phyloP scores from a whole-genome alignment of 2,797 vertebrate genomes.

The Threskiornis aethiopicus region DNA sequence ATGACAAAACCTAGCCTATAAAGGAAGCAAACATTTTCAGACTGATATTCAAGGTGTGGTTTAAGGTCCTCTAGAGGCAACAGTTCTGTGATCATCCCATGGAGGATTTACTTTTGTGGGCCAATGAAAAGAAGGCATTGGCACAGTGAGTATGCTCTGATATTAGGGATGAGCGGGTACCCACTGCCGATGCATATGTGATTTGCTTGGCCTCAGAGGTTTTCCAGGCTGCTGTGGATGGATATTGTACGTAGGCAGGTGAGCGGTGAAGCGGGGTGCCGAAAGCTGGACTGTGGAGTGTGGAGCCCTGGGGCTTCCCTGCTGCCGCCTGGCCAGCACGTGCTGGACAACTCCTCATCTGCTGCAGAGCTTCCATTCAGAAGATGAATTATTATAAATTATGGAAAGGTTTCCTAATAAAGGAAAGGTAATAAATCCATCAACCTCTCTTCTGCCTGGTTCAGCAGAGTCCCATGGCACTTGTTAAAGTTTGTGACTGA shows the following conservation, averaged over 20 bases:
- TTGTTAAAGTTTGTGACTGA: constrained; percentile 19
- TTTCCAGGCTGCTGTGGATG: background rate
- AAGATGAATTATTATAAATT: background rate
- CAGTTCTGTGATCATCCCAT: background rate
- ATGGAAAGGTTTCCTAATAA: background rate
- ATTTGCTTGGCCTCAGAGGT: background rate
- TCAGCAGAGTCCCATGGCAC: background rate
- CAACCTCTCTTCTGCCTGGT: background rate
- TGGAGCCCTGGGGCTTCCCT: fast-evolving
- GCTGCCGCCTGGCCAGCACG: fast-evolving
- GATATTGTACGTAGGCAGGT: background rate
- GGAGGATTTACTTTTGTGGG: background rate
- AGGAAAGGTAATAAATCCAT: background rate
- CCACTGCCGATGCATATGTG: fast-evolving
- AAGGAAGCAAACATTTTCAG: background rate
- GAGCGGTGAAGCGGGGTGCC: background rate
- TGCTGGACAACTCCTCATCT: background rate
- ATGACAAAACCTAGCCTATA: background rate
- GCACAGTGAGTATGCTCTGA: background rate
- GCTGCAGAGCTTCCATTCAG: background rate
- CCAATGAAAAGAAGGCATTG: background rate
- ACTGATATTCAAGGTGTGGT: background rate
- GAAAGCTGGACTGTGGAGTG: background rate
- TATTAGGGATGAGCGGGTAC: background rate
- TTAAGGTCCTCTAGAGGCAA: background rate